phyloP scores from a whole-genome alignment of 2,797 vertebrate genomes.

The Kryptolebias ocellatus region DNA sequence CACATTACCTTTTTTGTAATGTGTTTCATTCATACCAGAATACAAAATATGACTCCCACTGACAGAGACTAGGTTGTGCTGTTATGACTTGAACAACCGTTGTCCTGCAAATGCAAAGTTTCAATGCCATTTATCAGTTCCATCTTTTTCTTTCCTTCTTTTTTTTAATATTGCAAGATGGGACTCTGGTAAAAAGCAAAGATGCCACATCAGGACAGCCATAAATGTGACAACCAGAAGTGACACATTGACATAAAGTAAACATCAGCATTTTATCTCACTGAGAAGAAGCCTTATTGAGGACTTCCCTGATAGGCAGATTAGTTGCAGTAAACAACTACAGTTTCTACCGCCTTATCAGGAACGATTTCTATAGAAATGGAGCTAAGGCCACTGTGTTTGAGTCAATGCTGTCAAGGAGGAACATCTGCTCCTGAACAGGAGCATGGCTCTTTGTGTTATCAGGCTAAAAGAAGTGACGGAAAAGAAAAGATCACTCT shows the following conservation, averaged over 20 bases:
- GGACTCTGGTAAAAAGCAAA: constrained; percentile 24
- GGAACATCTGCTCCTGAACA: constrained; percentile 60
- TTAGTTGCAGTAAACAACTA: constrained; percentile 44
- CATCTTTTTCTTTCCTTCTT: constrained; percentile 13
- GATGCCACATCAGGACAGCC: constrained; percentile 18
- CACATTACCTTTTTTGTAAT: constrained; percentile 13
- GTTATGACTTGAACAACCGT: constrained; percentile 43
- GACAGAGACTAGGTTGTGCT: constrained; percentile 22
- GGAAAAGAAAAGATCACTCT: constrained; percentile 65
- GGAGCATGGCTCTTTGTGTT: constrained; percentile 61
- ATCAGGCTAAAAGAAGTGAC: constrained; percentile 62
- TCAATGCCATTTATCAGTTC: constrained; percentile 46
- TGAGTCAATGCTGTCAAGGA: constrained; percentile 61
- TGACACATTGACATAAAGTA: constrained; percentile 1
- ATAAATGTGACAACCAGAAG: constrained; percentile 19
- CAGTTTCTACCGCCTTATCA: constrained; percentile 50
- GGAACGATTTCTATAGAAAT: constrained; percentile 53
- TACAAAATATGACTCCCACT: neutral
- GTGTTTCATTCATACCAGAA: constrained; percentile 20
- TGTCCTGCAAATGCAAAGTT: constrained; percentile 47
- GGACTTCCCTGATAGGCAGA: constrained; percentile 29
- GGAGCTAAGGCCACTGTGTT: constrained; percentile 44
- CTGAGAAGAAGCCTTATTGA: constrained; percentile 13
- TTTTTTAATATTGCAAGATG: constrained; percentile 17
- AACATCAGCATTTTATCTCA: constrained; percentile 40